Base-by-base conservation (phyloP, 2,113 vertebrate species). In the Actinemys pallida region DNA sequence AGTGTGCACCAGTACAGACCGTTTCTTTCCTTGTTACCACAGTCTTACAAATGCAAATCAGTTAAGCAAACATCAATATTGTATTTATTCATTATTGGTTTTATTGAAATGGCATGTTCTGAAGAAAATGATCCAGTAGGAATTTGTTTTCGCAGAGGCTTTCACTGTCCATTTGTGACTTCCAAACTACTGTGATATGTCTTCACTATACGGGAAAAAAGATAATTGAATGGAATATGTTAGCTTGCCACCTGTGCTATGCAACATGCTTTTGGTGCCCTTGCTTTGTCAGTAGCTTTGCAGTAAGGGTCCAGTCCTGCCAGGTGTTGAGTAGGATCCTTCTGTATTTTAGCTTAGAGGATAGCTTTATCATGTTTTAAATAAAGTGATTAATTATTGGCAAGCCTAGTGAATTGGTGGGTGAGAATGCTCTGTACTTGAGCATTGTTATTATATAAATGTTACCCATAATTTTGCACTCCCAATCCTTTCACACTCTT, bases 211-310 rank as follows among this genome's bases (percentile, higher is more conserved):
- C 4, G 22, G 79, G 53, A 89, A 90, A 81, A 54, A 31, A 10
- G 19, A 22, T 65, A 72, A 11, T 10, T 22, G 19, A 72, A 72
- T 8, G 31, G 22, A 69, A n/a, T 3, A 88, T 79, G 65, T 88
- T 52, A 83, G 57, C 22, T 45, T 57, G 20, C n/a, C 54, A 1
- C 82, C 88, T n/a, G 9, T 62, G n/a, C 81, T 52, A 81, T 65
- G 16, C 82, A 35, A 19, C 22, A 1, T 0, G 1, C 35, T 56
- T 49, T 5, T 29, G 69, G 59, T 1, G 31, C 3, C 20, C 83
- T 25, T 17, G 45, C 42, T 62, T 62, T 45, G 87, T 52, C 31
- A 39, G 3, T 42, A n/a, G n/a, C 49, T 88, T 47, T 14, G 65
- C 39, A 89, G 31, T 16, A 75, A 25, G 35, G 35, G 31, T 11